Percentiles rank a stretch among this genome's conserved stretches.
Evolutionary conservation across 37 sponge, comb jelly and placozoan genomes (phyloP).

Genomic region (Beroe forskalii): DNA sequence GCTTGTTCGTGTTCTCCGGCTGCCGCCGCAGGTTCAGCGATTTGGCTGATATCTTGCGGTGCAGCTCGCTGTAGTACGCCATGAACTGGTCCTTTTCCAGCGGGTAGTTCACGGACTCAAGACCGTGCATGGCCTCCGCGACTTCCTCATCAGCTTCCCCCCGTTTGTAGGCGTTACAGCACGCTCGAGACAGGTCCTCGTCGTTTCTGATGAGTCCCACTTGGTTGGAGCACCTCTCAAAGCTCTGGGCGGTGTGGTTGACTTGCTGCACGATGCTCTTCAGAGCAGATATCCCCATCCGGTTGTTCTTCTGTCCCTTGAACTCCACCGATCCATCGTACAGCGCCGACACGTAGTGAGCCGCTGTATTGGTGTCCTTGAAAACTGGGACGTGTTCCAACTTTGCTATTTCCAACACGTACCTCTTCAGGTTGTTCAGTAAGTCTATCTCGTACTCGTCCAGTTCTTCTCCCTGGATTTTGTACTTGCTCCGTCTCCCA

Average conservation of each 20-base stretch:
- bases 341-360: conserved; percentile 18
- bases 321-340: neutral
- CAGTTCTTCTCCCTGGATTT: neutral
- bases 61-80: conserved; percentile 35
- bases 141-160: neutral
- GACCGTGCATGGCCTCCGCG: neutral
- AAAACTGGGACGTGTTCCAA: conserved; percentile 24
- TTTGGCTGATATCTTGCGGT: neutral
- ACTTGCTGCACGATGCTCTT: neutral
- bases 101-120: neutral
- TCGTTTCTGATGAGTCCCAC: neutral
- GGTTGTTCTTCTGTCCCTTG: neutral
- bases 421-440: conserved; percentile 17
- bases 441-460: conserved; percentile 27
- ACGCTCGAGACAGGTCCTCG: neutral
- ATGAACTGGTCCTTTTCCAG: conserved; percentile 16
- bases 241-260: neutral
- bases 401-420: conserved; percentile 15
- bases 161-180: conserved; percentile 6
- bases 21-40: neutral
- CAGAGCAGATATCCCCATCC: conserved; percentile 26
- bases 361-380: conserved; percentile 11
- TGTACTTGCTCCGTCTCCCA: neutral
- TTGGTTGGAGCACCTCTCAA: neutral
- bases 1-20: neutral